Evolutionary conservation across 2,888 invertebrate genomes (phyloP).

Genomic region (Ephialtes manifestator): DNA sequence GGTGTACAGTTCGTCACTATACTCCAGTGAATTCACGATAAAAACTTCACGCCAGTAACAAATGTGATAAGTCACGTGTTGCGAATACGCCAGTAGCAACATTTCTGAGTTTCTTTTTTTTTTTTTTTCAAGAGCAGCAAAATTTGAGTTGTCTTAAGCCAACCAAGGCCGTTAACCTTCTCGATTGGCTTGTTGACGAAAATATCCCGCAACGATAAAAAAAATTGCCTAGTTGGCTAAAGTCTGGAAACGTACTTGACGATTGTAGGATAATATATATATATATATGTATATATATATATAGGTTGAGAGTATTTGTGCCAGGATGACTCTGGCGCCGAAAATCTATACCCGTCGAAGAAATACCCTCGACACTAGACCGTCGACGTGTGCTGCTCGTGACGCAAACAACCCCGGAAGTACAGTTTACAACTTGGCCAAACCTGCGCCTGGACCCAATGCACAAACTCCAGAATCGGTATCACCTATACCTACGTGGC

Average conservation of each 20-base stretch:
- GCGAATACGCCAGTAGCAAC: too few relatives aligned
- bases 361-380: conserved; percentile 41
- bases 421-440: conserved; percentile 70
- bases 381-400: conserved; percentile 54
- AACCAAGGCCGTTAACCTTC: conserved; percentile 46
- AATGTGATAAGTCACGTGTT: too few relatives aligned
- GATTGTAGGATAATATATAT: conserved; percentile 6
- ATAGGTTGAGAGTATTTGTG: conserved; percentile 2
- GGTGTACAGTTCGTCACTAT: too few relatives aligned
- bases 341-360: conserved; percentile 67
- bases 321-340: conserved; percentile 62
- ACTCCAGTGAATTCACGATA: too few relatives aligned
- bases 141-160: neutral
- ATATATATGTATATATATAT: too few relatives aligned
- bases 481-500: neutral
- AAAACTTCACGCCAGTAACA: too few relatives aligned
- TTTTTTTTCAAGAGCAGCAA: too few relatives aligned
- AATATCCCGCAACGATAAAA: conserved; percentile 66
- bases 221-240: conserved; percentile 26
- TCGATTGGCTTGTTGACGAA: conserved; percentile 70
- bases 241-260: conserved; percentile 1
- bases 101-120: too few relatives aligned
- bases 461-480: conserved; percentile 8
- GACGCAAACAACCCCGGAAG: conserved; percentile 74
- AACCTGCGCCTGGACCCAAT: conserved; percentile 14